Base-by-base conservation (phyloP, 2,113 vertebrate genomes). In the Tamias sibiricus region DNA sequence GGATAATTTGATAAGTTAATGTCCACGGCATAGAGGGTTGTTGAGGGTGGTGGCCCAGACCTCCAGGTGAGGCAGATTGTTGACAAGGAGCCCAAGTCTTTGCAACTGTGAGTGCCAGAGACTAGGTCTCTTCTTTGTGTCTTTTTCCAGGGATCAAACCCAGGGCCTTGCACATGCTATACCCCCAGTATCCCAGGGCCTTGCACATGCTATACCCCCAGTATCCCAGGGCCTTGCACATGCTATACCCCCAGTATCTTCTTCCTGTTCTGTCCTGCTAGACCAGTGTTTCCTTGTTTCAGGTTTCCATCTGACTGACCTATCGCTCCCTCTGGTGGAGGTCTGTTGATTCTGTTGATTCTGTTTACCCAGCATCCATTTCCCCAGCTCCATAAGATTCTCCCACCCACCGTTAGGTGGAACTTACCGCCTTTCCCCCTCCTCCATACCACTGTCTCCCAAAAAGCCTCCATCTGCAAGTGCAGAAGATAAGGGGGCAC, bases 351-450 rank as follows among this genome's bases (percentile, higher is more conserved):
- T n/a, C n/a, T n/a, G n/a, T n/a, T n/a, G n/a, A n/a, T n/a, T n/a
- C n/a, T n/a, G n/a, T n/a, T n/a, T n/a, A n/a, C n/a, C n/a, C n/a
- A n/a, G n/a, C n/a, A n/a, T n/a, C n/a, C n/a, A n/a, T n/a, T n/a
- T n/a, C n/a, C n/a, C n/a, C n/a, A n/a, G n/a, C n/a, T n/a, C n/a
- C n/a, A n/a, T n/a, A n/a, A n/a, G n/a, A n/a, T n/a, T n/a, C n/a
- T n/a, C n/a, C n/a, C n/a, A n/a, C n/a, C n/a, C n/a, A n/a, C n/a
- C n/a, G n/a, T n/a, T n/a, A n/a, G n/a, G n/a, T n/a, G n/a, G n/a
- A n/a, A n/a, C n/a, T 66, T 26, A 19, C 0, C n/a, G n/a, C 19
- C 28, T 1, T 2, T 17, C 59, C 47, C 26, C 0, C 19, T 30
- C 2, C 3, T 13, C 59, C 49, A 80, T 44, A 44, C 20, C 82